Evolutionary conservation across 2,113 vertebrate genomes (phyloP), one percentile per base, ranked within the genome.

Genomic region (Oreotrochilus melanogaster): DNA sequence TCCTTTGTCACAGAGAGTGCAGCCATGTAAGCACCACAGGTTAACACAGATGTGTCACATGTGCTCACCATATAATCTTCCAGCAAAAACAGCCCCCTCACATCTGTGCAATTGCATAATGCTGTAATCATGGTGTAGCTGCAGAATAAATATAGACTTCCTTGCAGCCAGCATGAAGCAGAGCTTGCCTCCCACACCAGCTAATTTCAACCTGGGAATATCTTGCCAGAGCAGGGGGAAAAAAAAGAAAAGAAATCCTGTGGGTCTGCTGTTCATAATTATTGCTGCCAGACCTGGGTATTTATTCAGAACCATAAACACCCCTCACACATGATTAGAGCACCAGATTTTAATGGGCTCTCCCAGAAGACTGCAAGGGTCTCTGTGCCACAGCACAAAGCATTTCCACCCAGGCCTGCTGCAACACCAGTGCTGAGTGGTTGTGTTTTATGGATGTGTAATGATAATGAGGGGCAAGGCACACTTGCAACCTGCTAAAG

Each of bases 21-120:
- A 8, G 54, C 60, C 0, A 0, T 58, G 93, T 30, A 43, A 71
- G 92, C 61, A 31, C 25, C 47, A 7, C 80, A 60, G 53, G 84
- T 57, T 15, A 19, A 19, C 69, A 45, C 0, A 7, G 79, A 64
- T 86, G 78, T 7, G 1, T 71, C 78, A 64, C 92, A 23, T 7
- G 39, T n/a, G 50, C 9, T 65, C 54, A n/a, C 86, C 6, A 1
- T 96, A 10, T 95, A 93, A 97, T 97, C 95, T 91, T n/a, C 66
- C 69, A 56, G 93, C 6, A 2, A 82, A 82, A 97, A 95, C 71
- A 95, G 89, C 53, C 81, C 4, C 76, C 88, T 72, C 71, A 19
- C 1, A 64, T 25, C 60, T n/a, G 53, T 48, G 82, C 89, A 93
- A 89, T 95, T 94, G 72, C 82, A 27, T 6, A 42, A 65, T 3